Conservation (phyloP, 2,797 vertebrate species). For the Ceryle rudis region DNA sequence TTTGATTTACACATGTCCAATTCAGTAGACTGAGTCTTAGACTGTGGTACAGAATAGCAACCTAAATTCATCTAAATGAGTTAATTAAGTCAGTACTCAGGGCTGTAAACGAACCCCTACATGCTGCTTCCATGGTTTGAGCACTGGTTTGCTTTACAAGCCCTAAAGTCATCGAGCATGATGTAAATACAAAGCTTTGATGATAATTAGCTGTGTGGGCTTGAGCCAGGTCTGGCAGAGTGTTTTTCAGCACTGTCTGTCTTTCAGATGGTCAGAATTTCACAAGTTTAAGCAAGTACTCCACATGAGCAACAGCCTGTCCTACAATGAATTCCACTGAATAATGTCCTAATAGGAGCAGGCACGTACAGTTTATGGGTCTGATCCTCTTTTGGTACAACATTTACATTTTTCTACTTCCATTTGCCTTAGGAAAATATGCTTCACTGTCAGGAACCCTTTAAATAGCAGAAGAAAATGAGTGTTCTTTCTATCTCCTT, state of each 20-base stretch:
- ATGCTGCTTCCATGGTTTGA: not conserved
- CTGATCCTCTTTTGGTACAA: conserved; percentile 13
- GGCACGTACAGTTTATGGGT: not conserved
- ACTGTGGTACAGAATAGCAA: not conserved
- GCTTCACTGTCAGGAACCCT: not conserved
- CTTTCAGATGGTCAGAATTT: not conserved
- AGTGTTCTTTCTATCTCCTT: conserved; percentile 2
- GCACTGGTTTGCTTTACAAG: not conserved
- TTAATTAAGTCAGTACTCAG: not conserved
- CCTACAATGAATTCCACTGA: not conserved
- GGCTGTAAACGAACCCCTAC: not conserved
- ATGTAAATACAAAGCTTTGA: not conserved
- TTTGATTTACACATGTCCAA: not conserved
- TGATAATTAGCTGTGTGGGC: not conserved
- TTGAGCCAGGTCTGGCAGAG: not conserved
- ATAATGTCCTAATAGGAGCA: not conserved
- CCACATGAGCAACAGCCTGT: not conserved
- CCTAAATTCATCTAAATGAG: not conserved
- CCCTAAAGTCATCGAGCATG: not conserved
- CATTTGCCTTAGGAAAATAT: not conserved
- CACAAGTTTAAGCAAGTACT: not conserved
- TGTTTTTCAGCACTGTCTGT: not conserved
- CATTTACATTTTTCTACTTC: conserved; percentile 45
- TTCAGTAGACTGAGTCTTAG: not conserved
- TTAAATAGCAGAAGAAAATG: conserved; percentile 24